phyloP scores from a whole-genome alignment of 2,797 vertebrate species.

The Emydoidea blandingii region DNA sequence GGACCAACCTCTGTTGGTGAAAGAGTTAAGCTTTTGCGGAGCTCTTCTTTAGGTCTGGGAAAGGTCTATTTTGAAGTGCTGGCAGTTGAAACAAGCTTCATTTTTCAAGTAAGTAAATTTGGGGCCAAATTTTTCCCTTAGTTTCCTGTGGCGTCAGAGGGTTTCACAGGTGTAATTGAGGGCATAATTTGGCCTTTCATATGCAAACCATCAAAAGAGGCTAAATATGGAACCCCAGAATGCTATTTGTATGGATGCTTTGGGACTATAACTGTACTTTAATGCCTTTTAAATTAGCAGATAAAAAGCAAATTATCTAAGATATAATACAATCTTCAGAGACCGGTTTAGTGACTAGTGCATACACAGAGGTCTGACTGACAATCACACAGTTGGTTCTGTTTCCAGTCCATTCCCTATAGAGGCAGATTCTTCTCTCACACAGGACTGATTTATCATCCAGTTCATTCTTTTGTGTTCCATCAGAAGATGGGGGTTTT shows the following conservation, averaged over 20 bases:
- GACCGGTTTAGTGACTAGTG: background rate
- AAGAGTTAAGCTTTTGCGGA: background rate
- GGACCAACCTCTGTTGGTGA: background rate
- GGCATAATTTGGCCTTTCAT: background rate
- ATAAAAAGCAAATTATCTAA: slow-evolving; percentile 7
- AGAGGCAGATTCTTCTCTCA: slow-evolving; percentile 24
- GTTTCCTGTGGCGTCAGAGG: background rate
- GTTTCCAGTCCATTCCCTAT: slow-evolving; percentile 8
- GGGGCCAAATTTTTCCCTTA: slow-evolving; percentile 3
- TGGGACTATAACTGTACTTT: background rate
- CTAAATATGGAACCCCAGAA: background rate
- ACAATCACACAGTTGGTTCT: slow-evolving; percentile 32
- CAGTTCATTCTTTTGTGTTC: slow-evolving; percentile 19
- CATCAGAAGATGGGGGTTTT: slow-evolving; percentile 72
- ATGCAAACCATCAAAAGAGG: background rate
- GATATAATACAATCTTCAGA: slow-evolving; percentile 28
- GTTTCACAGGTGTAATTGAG: background rate
- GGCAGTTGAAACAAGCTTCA: background rate
- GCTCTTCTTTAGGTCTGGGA: background rate
- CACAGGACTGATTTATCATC: slow-evolving; percentile 35
- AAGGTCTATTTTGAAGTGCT: background rate
- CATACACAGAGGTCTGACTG: background rate
- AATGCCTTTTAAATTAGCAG: background rate
- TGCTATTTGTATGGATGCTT: background rate
- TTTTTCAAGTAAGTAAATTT: background rate